These are phyloP conservation scores for Hippocampus kuda DNA, from an alignment of 2,797 vertebrate genomes.

Conservation along the genomic window DNA sequence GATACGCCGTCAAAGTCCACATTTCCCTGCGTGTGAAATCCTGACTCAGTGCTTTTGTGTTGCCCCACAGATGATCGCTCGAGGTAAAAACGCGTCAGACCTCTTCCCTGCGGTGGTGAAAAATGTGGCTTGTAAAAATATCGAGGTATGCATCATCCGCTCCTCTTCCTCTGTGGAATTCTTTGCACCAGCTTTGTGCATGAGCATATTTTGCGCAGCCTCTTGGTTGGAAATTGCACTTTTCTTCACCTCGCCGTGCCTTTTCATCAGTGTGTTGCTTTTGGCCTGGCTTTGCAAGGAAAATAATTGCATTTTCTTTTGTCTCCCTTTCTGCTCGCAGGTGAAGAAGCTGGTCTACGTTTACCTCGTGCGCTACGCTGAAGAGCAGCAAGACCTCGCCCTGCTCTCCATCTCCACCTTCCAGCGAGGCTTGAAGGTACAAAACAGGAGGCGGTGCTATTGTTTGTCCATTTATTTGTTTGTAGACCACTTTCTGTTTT, in stretches of 20 bases:
- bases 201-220: slow-evolving; percentile 15
- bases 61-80: slow-evolving; percentile 83
- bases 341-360: slow-evolving; percentile 98
- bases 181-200: not conserved
- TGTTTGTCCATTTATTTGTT: not conserved
- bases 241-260: slow-evolving; percentile 12
- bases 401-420: slow-evolving; percentile 97
- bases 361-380: slow-evolving; percentile 91
- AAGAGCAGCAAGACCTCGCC: slow-evolving; percentile 95
- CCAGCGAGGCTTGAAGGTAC: slow-evolving; percentile 89
- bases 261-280: slow-evolving; percentile 10
- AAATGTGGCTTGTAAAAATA: slow-evolving; percentile 97
- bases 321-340: slow-evolving; percentile 44
- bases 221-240: slow-evolving; percentile 7
- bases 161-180: slow-evolving; percentile 8
- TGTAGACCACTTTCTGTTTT: no score
- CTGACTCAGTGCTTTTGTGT: not conserved
- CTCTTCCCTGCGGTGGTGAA: slow-evolving; percentile 97
- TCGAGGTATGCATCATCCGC: slow-evolving; percentile 74
- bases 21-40: slow-evolving; percentile 9
- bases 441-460: not conserved
- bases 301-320: slow-evolving; percentile 14
- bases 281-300: slow-evolving; percentile 8
- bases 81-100: slow-evolving; percentile 93
- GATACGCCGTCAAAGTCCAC: not conserved